phyloP scores from a whole-genome alignment of 2,113 vertebrate species.

The Turdus rufiventris region DNA sequence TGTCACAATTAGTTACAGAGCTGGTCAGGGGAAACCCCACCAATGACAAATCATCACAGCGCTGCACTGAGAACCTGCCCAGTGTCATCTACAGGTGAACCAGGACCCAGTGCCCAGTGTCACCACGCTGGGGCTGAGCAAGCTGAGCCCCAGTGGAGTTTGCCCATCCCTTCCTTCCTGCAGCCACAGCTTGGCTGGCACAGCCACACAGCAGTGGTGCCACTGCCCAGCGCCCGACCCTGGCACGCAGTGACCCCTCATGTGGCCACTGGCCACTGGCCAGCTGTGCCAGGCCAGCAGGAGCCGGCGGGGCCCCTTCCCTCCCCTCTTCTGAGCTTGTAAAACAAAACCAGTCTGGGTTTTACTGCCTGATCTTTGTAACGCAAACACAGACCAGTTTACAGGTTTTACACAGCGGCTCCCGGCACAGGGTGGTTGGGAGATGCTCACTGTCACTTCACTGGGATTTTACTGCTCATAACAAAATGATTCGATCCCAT shows the following conservation, averaged over 20 bases:
- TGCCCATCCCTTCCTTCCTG: accelerated
- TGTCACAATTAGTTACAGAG: neutral
- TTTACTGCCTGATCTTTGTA: slow-evolving; percentile 61
- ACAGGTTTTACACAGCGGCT: neutral
- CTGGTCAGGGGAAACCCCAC: neutral
- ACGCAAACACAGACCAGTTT: slow-evolving; percentile 35
- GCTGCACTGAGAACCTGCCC: accelerated
- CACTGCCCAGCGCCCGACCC: accelerated
- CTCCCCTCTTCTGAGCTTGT: neutral
- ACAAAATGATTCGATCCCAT: neutral
- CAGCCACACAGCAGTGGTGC: accelerated
- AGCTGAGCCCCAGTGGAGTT: neutral
- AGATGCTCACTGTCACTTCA: neutral
- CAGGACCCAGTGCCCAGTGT: neutral
- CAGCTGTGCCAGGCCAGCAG: neutral
- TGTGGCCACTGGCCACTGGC: accelerated
- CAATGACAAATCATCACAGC: accelerated
- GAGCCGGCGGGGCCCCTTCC: neutral
- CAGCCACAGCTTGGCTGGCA: neutral
- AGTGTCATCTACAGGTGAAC: accelerated
- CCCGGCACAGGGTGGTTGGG: neutral
- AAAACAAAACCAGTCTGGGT: slow-evolving; percentile 22
- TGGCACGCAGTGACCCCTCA: accelerated
- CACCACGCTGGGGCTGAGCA: neutral
- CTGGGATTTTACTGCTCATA: neutral